Percentiles rank a stretch among this genome's conserved stretches.
phyloP scores from a whole-genome alignment of 2,113 vertebrate genomes.

The Morone chrysops region DNA sequence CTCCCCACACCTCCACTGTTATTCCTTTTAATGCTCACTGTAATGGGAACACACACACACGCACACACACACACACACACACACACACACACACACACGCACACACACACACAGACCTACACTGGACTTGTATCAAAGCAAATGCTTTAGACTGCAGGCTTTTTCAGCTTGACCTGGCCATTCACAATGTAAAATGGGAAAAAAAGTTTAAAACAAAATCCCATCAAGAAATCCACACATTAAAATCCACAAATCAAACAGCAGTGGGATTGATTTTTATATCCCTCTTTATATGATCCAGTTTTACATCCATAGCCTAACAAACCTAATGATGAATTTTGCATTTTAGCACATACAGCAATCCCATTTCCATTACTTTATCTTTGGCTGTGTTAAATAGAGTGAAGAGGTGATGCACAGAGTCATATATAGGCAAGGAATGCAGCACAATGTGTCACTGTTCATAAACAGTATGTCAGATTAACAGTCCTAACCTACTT shows the following conservation, averaged over 20 bases:
- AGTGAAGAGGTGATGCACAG: constrained; percentile 82
- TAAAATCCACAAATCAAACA: constrained; percentile 21
- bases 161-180: constrained; percentile 40
- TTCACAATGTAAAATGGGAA: constrained; percentile 8
- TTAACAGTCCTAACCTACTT: constrained; percentile 75
- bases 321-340: neutral
- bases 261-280: neutral
- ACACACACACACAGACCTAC: constrained; percentile 11
- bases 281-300: neutral
- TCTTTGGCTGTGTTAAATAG: constrained; percentile 87
- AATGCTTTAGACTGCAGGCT: constrained; percentile 41
- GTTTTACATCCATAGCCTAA: neutral
- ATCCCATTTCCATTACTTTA: constrained; percentile 83
- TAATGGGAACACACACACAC: constrained; percentile 60
- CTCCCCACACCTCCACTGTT: constrained; percentile 80
- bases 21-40: constrained; percentile 74
- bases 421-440: constrained; percentile 88
- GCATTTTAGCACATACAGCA: constrained; percentile 39
- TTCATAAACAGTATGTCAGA: constrained; percentile 84
- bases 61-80: constrained; percentile 6
- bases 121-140: constrained; percentile 42
- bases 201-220: neutral
- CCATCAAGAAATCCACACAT: neutral
- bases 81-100: too few species aligned
- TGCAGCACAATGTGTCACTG: constrained; percentile 73